Conservation (phyloP, 2,888 invertebrate species). For the Drosophila tripunctata region DNA sequence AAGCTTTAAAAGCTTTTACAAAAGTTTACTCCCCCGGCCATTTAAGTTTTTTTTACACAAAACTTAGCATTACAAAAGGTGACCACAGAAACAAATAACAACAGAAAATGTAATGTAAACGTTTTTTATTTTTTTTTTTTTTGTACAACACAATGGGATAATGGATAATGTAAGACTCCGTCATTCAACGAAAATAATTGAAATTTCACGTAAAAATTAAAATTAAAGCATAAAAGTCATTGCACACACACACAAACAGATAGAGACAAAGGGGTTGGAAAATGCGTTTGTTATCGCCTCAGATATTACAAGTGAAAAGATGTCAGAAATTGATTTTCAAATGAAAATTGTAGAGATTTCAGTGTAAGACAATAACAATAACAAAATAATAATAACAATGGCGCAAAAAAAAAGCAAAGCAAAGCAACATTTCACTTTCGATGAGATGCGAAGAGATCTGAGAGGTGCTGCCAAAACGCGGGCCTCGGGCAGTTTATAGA, state of each 20-base stretch:
- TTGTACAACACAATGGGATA: slow-evolving; percentile 9
- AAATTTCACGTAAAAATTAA: slow-evolving; percentile 27
- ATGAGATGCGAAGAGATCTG: slow-evolving; percentile 24
- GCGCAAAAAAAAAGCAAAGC: slow-evolving; percentile 15
- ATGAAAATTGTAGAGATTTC: slow-evolving; percentile 43
- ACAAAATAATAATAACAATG: slow-evolving; percentile 42
- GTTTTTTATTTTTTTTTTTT: slow-evolving; percentile 4
- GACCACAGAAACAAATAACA: slow-evolving; percentile 56
- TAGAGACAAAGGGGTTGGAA: slow-evolving; percentile 24
- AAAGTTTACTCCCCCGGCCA: too few species aligned
- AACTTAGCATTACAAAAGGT: slow-evolving; percentile 10
- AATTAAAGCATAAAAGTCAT: slow-evolving; percentile 45
- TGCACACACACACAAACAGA: slow-evolving; percentile 10
- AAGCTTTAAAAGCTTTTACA: not conserved
- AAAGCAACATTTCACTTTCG: slow-evolving; percentile 65
- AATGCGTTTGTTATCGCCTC: slow-evolving; percentile 41
- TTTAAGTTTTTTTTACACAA: not conserved
- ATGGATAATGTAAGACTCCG: not conserved
- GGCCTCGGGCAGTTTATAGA: slow-evolving; percentile 31
- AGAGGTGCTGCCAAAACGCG: slow-evolving; percentile 4
- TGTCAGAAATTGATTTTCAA: slow-evolving; percentile 72
- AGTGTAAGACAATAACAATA: slow-evolving; percentile 42
- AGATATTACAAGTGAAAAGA: slow-evolving; percentile 56
- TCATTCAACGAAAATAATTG: slow-evolving; percentile 39
- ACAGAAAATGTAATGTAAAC: slow-evolving; percentile 41